These are phyloP conservation scores for Sisyra terminalis DNA, from an alignment of 2,888 invertebrate genomes.

Conservation along the genomic window DNA sequence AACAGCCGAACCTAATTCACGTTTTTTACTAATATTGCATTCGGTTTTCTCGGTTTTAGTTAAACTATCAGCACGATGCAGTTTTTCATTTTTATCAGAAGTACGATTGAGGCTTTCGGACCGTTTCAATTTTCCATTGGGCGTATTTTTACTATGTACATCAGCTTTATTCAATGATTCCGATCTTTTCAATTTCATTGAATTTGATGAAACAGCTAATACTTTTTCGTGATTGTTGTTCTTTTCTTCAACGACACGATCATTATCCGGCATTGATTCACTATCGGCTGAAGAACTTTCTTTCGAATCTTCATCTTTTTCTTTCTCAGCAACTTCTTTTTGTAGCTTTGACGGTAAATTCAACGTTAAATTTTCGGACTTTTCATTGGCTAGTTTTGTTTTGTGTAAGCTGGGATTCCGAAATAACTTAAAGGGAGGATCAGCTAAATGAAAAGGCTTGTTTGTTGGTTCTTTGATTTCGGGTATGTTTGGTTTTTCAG, in stretches of 20 bases:
- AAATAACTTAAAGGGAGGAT: conserved; percentile 22
- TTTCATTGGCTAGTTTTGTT: conserved; percentile 15
- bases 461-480: conserved; percentile 15
- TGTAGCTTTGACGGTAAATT: conserved; percentile 20
- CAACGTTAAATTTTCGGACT: conserved; percentile 12
- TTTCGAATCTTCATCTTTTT: conserved; percentile 28
- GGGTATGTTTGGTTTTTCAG: conserved; percentile 28
- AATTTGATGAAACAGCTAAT: conserved; percentile 15
- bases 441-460: conserved; percentile 11
- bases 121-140: conserved; percentile 33
- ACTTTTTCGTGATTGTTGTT: conserved; percentile 14
- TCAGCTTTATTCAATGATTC: conserved; percentile 43
- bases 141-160: conserved; percentile 27
- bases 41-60: conserved; percentile 63
- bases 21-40: conserved; percentile 58
- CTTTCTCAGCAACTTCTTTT: conserved; percentile 25
- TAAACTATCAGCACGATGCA: conserved; percentile 43
- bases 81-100: conserved; percentile 23
- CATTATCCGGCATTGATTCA: conserved; percentile 22
- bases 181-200: conserved; percentile 36
- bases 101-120: conserved; percentile 42
- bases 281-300: conserved; percentile 13
- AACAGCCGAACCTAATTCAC: conserved; percentile 29
- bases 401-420: conserved; percentile 36
- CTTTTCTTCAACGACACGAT: conserved; percentile 18